Percentiles rank a stretch among this genome's conserved stretches.
Evolutionary conservation across 2,113 vertebrate genomes (phyloP).

Genomic region (Oenanthe melanoleuca): DNA sequence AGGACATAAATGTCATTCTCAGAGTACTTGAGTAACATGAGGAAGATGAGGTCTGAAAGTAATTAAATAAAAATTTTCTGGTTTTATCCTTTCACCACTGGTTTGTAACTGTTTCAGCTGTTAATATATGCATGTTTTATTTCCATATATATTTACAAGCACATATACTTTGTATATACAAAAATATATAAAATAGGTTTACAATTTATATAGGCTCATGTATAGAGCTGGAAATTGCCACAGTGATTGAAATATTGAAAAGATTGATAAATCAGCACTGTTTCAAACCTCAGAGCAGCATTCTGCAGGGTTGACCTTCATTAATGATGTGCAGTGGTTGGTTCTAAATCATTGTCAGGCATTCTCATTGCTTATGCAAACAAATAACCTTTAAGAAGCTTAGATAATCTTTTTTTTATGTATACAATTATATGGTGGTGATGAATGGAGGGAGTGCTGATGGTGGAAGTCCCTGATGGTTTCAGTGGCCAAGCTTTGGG

Average conservation of each 20-base stretch:
- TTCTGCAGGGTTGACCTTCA: not conserved
- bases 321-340: not conserved
- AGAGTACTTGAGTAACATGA: not conserved
- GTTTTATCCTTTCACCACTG: not conserved
- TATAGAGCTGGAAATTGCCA: not conserved
- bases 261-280: not conserved
- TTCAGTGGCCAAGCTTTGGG: not conserved
- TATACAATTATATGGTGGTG: rapidly evolving
- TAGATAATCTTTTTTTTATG: not conserved
- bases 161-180: not conserved
- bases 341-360: not conserved
- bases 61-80: not conserved
- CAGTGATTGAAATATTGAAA: not conserved
- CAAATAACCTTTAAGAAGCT: not conserved
- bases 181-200: not conserved
- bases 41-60: not conserved
- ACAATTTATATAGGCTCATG: rapidly evolving
- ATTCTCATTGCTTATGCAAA: not conserved
- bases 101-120: not conserved
- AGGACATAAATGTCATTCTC: not conserved
- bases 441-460: rapidly evolving
- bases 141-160: not conserved
- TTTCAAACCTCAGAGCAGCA: not conserved
- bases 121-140: not conserved
- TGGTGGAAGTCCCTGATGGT: not conserved